Base-by-base conservation (phyloP, 1,140 invertebrate species). In the Tetragonula clypearis region DNA sequence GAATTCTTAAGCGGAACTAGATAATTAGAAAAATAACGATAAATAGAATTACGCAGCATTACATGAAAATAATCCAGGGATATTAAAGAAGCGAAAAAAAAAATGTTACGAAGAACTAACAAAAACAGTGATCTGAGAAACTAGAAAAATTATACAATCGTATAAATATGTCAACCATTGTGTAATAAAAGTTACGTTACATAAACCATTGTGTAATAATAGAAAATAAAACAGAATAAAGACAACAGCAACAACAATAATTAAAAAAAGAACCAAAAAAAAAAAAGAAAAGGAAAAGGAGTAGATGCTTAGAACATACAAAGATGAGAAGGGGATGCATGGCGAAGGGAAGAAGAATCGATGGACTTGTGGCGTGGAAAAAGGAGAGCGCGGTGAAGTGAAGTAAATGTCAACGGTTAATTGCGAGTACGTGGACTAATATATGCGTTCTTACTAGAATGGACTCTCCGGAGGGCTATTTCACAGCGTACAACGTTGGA, bases 391-490 rank as follows among this genome's bases (percentile, higher is more conserved):
- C 82, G 35, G 77, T 66, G 68, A 90, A 90, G 85, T 90, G 85
- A 82, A 91, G 91, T 91, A 92, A 92, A 92, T 90, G 91, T 92
- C 90, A 90, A 90, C 81, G 78, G 87, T 90, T 88, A 90, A 90
- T 90, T 85, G 84, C 89, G 62, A 82, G 78, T 90, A 80, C 71
- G 49, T 55, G 79, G 68, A 73, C 68, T 91, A 90, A 90, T 90
- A 72, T 80, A 90, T 89, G 84, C 86, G 77, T 88, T 83, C 65
- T 86, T 73, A 58, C 62, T 78, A 82, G 81, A 90, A 88, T 86
- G 84, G 84, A 82, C 75, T 88, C 87, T 66, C 35, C 82, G 72
- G 58, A 60, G 82, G 74, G 79, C 35, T 76, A 74, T 86, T 86
- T 81, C 83, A 69, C 69, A 58, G 77, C 66, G 85, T 76, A 75